Conservation (phyloP, 2,888 invertebrate genomes). For the Cryptus viduatorius region DNA sequence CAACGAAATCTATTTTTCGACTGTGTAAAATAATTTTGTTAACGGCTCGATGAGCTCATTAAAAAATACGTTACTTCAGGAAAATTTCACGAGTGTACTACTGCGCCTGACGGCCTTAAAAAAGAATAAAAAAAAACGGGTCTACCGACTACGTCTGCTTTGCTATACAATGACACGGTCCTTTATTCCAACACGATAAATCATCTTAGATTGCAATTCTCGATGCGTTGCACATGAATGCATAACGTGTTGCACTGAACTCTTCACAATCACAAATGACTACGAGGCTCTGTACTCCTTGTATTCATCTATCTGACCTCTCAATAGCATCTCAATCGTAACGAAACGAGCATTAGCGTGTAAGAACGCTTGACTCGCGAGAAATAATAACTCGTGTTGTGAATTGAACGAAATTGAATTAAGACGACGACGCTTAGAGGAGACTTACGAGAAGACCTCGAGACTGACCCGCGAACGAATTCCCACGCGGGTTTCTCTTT, state of each 20-base stretch:
- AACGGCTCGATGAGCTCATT: too few relatives aligned
- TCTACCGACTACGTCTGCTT: too few relatives aligned
- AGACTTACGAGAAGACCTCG: slow-evolving; percentile 54
- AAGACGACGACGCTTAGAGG: slow-evolving; percentile 55
- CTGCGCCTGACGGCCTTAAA: too few relatives aligned
- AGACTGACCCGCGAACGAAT: slow-evolving; percentile 70
- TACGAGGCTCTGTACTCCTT: neutral
- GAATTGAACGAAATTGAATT: slow-evolving; percentile 68
- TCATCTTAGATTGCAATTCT: neutral
- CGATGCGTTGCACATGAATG: neutral
- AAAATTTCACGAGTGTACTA: too few relatives aligned
- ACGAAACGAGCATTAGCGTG: slow-evolving; percentile 9
- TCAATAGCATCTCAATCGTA: slow-evolving; percentile 38
- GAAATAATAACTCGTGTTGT: slow-evolving; percentile 49
- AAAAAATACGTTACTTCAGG: too few relatives aligned
- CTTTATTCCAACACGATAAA: neutral
- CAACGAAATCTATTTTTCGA: too few relatives aligned
- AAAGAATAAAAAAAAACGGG: too few relatives aligned
- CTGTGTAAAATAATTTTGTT: too few relatives aligned
- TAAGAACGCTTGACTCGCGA: slow-evolving; percentile 39
- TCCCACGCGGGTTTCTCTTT: slow-evolving; percentile 70
- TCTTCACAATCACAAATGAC: neutral
- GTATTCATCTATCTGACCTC: slow-evolving; percentile 32
- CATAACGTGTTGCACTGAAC: neutral
- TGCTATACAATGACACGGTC: neutral